These are phyloP conservation scores for Morus bassanus DNA, from an alignment of 2,797 vertebrate species.

Conservation along the genomic window DNA sequence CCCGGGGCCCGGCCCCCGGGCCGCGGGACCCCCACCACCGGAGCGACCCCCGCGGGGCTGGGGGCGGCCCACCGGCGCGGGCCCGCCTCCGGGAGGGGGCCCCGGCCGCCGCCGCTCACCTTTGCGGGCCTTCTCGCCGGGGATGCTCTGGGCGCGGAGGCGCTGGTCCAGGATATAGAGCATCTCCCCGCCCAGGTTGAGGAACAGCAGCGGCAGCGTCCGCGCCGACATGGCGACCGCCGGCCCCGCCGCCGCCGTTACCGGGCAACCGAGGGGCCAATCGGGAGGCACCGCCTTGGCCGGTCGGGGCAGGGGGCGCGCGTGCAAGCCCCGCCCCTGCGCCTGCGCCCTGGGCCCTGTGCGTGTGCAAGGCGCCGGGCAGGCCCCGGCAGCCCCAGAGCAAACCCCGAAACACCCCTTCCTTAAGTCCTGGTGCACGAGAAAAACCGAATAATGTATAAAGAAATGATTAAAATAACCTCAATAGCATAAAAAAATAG, in stretches of 20 bases:
- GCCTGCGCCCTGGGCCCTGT: neutral
- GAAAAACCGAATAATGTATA: rapidly evolving
- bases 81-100: too few relatives aligned
- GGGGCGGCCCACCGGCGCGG: neutral
- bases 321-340: neutral
- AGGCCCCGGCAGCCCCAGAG: too few relatives aligned
- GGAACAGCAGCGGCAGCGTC: constrained; percentile 93
- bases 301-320: neutral
- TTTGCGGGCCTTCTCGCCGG: constrained; percentile 94
- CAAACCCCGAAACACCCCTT: too few relatives aligned
- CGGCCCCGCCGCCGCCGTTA: neutral
- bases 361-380: neutral
- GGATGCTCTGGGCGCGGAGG: constrained; percentile 94
- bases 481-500: too few relatives aligned
- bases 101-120: constrained; percentile 75
- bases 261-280: constrained; percentile 11
- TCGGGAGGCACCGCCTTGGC: constrained; percentile 12
- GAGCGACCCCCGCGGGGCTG: neutral
- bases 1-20: too few relatives aligned
- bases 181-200: constrained; percentile 98
- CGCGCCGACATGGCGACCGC: constrained; percentile 57
- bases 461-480: too few relatives aligned
- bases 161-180: constrained; percentile 98
- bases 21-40: neutral
- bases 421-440: neutral